These are phyloP conservation scores for Haliaeetus leucogaster DNA, from an alignment of 2,113 vertebrate genomes.

Conservation along the genomic window DNA sequence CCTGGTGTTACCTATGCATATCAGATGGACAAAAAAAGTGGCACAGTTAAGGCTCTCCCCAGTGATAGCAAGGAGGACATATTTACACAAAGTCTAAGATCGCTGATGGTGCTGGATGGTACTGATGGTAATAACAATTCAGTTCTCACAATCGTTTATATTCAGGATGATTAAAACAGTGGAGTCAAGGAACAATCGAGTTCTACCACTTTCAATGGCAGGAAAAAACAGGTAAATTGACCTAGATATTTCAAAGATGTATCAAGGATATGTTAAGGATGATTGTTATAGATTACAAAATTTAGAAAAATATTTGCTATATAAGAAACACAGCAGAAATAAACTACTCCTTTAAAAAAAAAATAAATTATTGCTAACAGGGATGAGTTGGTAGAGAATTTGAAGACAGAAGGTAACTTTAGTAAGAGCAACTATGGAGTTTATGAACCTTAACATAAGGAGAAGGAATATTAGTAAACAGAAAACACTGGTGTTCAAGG, in stretches of 20 bases:
- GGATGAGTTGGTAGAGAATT: neutral
- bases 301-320: neutral
- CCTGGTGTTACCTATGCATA: neutral
- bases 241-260: neutral
- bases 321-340: neutral
- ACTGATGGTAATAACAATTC: neutral
- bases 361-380: neutral
- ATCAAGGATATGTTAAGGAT: neutral
- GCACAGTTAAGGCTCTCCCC: neutral
- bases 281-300: neutral
- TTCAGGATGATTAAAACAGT: neutral
- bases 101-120: neutral
- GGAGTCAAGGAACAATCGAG: neutral
- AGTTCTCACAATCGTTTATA: neutral
- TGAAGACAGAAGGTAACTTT: neutral
- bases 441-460: neutral
- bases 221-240: neutral
- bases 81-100: neutral
- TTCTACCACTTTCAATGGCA: neutral
- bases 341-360: neutral
- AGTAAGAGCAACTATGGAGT: neutral
- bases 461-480: neutral
- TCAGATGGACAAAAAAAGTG: neutral
- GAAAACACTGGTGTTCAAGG: neutral
- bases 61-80: neutral